These are phyloP conservation scores for Drosophila gaucha DNA, from an alignment of 2,888 invertebrate genomes.

Conservation along the genomic window DNA sequence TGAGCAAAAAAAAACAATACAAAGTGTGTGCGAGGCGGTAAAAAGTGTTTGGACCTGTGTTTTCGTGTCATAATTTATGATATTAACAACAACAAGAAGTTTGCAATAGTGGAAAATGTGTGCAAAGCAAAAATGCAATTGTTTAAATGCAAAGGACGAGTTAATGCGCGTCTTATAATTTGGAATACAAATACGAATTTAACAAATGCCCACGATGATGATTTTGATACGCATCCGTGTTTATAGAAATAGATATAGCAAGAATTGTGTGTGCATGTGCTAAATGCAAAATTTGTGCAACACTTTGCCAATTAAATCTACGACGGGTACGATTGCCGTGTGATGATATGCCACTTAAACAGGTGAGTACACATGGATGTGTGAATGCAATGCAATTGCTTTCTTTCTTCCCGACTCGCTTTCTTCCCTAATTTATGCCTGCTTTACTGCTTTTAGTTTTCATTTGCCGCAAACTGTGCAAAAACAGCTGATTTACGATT, in stretches of 20 bases:
- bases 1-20: constrained; percentile 41
- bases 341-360: constrained; percentile 84
- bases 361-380: constrained; percentile 68
- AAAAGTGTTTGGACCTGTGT: constrained; percentile 30
- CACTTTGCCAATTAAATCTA: constrained; percentile 78
- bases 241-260: constrained; percentile 38
- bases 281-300: constrained; percentile 73
- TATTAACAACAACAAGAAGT: constrained; percentile 18
- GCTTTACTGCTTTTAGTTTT: constrained; percentile 12
- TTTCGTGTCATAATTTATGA: constrained; percentile 42
- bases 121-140: constrained; percentile 63
- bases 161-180: constrained; percentile 34
- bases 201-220: constrained; percentile 39
- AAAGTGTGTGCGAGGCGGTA: constrained; percentile 36
- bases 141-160: constrained; percentile 59
- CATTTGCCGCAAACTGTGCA: constrained; percentile 42
- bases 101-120: constrained; percentile 32
- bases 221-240: constrained; percentile 40
- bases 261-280: constrained; percentile 48
- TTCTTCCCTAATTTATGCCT: constrained; percentile 5
- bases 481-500: constrained; percentile 71
- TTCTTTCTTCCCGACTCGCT: constrained; percentile 9
- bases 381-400: neutral
- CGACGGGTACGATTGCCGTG: constrained; percentile 83
- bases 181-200: constrained; percentile 39